Evolutionary conservation across 2,113 vertebrate species (phyloP).

Genomic region (Phylloscopus trochilus): DNA sequence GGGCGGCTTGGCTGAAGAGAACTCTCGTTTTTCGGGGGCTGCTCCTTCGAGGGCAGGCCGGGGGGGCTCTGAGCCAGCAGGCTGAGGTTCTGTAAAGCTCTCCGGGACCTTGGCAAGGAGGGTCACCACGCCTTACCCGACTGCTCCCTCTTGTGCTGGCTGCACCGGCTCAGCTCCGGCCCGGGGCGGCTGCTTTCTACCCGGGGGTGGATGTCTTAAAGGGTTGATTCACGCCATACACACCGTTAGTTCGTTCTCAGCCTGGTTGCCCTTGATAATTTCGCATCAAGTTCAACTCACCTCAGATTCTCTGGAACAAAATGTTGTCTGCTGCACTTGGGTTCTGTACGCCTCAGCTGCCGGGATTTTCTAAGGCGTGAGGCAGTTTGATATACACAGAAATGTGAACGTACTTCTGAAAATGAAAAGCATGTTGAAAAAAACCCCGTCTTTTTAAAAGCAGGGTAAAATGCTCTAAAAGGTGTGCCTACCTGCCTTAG

Average conservation of each 20-base stretch:
- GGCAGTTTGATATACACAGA: neutral
- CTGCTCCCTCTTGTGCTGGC: slow-evolving; percentile 49
- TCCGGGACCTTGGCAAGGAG: accelerated
- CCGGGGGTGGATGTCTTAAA: too few relatives aligned
- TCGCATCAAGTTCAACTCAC: accelerated
- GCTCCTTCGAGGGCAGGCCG: accelerated
- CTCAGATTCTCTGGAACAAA: neutral
- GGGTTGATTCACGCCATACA: accelerated
- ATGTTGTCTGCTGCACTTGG: neutral
- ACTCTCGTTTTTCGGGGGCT: accelerated
- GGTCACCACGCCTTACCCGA: neutral
- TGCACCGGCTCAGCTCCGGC: accelerated
- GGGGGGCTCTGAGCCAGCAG: neutral
- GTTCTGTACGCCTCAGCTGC: accelerated
- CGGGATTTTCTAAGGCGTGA: neutral
- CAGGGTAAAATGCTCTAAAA: neutral
- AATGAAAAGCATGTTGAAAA: neutral
- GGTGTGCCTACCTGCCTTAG: neutral
- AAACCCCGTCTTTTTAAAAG: accelerated
- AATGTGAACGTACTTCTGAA: neutral
- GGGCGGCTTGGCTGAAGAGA: accelerated
- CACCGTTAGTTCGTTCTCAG: accelerated
- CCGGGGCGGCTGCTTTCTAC: accelerated
- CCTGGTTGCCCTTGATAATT: neutral
- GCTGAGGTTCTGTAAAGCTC: neutral